phyloP scores from a whole-genome alignment of 2,113 vertebrate species.

The Ailuropoda melanoleuca region DNA sequence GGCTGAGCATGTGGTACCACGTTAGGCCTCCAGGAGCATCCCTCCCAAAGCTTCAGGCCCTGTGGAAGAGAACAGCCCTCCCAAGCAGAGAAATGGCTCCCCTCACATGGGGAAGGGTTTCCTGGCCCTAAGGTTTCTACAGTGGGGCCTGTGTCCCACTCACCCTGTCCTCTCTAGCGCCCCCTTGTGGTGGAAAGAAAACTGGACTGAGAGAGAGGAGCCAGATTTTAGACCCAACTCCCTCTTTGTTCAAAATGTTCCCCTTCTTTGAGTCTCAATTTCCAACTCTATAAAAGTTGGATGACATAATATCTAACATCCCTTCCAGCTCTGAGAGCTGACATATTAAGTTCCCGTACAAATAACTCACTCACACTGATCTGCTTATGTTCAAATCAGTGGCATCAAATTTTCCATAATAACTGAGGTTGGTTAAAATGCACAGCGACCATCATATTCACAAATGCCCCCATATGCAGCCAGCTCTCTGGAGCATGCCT shows the following conservation, averaged over 20 bases:
- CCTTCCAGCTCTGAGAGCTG: constrained; percentile 58
- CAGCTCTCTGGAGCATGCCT: not conserved
- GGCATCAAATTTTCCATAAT: constrained; percentile 60
- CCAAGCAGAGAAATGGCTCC: not conserved
- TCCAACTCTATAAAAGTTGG: constrained; percentile 58
- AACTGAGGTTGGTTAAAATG: not conserved
- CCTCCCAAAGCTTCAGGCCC: not conserved
- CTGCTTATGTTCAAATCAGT: constrained; percentile 43
- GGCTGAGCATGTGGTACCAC: not conserved
- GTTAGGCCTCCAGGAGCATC: not conserved
- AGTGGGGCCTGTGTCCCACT: not conserved
- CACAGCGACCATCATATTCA: not conserved
- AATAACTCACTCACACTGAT: constrained; percentile 3
- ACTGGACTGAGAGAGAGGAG: not conserved
- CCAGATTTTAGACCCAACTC: not conserved
- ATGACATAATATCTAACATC: constrained; percentile 49
- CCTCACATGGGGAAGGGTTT: not conserved
- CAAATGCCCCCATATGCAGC: not conserved
- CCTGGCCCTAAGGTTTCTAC: not conserved
- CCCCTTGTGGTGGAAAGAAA: not conserved
- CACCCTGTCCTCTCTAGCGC: not conserved
- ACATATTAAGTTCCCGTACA: constrained; percentile 54
- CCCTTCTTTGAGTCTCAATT: constrained; percentile 42
- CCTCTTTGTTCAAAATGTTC: not conserved
- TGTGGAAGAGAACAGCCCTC: not conserved